Evolutionary conservation across 2,797 vertebrate genomes (phyloP).

Genomic region (Apodemus agrarius): DNA sequence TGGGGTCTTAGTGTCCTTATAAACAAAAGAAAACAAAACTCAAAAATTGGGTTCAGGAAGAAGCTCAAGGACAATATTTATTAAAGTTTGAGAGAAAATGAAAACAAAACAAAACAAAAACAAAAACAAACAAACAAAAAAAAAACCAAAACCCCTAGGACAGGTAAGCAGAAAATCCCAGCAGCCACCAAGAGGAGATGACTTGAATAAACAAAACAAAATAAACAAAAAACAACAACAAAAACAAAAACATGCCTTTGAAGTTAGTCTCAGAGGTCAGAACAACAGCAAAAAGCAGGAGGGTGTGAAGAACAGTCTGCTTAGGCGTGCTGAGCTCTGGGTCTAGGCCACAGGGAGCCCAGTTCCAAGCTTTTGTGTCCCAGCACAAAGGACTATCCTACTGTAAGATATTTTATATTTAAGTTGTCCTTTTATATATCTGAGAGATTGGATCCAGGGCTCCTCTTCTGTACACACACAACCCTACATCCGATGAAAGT

Average conservation of each 20-base stretch:
- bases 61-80: not conserved
- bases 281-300: no score
- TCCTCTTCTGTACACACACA: not conserved
- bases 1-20: not conserved
- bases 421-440: not conserved
- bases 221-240: not conserved
- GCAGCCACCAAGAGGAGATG: not conserved
- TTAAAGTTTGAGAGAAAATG: not conserved
- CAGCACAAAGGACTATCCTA: not conserved
- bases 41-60: not conserved
- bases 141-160: not conserved
- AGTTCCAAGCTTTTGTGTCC: not conserved
- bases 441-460: not conserved
- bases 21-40: not conserved
- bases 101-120: not conserved
- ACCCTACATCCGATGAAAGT: not conserved
- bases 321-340: not conserved
- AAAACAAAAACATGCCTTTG: not conserved
- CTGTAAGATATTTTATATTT: not conserved
- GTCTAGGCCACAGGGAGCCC: not conserved
- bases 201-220: not conserved
- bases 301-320: not conserved
- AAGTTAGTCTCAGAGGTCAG: not conserved
- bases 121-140: not conserved
- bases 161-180: not conserved